Evolutionary conservation across 2,113 vertebrate genomes (phyloP).

Genomic region (Trinectes maculatus): DNA sequence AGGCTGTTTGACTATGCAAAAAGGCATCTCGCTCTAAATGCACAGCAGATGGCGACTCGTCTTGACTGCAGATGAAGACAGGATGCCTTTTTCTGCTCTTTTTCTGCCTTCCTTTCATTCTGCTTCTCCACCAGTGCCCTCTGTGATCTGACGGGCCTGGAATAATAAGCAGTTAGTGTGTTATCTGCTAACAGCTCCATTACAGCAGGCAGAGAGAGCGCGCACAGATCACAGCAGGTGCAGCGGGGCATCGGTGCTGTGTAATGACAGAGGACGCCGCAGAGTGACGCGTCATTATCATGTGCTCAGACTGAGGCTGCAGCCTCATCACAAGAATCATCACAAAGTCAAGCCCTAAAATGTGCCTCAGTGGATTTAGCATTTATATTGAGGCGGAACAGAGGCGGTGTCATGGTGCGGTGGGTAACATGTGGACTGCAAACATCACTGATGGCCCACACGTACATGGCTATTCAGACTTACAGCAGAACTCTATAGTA

Average conservation of each 20-base stretch:
- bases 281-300: constrained; percentile 67
- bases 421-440: not conserved
- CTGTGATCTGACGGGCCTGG: constrained; percentile 61
- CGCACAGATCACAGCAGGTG: constrained; percentile 61
- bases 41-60: constrained; percentile 34
- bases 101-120: not conserved
- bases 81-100: constrained; percentile 12
- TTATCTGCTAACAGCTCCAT: constrained; percentile 67
- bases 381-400: constrained; percentile 26
- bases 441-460: not conserved
- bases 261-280: constrained; percentile 52
- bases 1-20: not conserved
- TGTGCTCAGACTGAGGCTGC: not conserved
- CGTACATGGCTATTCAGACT: not conserved
- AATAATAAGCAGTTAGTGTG: constrained; percentile 74
- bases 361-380: constrained; percentile 19
- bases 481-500: not conserved
- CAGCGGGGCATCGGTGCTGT: constrained; percentile 24
- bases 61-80: constrained; percentile 40
- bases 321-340: constrained; percentile 24
- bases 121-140: constrained; percentile 24
- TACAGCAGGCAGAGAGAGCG: constrained; percentile 58
- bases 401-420: constrained; percentile 1
- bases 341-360: constrained; percentile 24
- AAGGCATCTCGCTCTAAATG: constrained; percentile 1